Percentiles rank a stretch among this genome's conserved stretches.
Conservation (phyloP, 92 coral and sea anemone species). For the Micromussa lordhowensis region DNA sequence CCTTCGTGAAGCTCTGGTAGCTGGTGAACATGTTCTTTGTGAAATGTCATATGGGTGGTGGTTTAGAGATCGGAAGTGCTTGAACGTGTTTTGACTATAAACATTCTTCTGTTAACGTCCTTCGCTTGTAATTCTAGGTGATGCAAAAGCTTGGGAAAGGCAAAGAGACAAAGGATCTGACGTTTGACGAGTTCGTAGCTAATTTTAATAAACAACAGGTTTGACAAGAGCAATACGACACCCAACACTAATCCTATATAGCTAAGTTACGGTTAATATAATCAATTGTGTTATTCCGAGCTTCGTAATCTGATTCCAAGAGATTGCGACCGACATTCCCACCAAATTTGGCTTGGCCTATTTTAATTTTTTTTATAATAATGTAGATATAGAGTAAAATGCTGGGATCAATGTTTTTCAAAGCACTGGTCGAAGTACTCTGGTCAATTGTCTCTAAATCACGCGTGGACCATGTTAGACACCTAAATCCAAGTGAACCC, state of each 20-base stretch:
- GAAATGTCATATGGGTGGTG: conserved; percentile 16
- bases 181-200: conserved; percentile 93
- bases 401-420: too few relatives aligned
- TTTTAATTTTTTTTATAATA: background rate
- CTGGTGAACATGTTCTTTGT: background rate
- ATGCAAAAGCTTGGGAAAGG: conserved; percentile 98
- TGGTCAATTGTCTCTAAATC: too few relatives aligned
- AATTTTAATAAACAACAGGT: conserved; percentile 99
- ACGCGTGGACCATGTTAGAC: too few relatives aligned
- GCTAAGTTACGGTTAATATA: background rate
- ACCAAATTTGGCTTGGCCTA: background rate
- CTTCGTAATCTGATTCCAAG: background rate
- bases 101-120: background rate
- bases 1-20: background rate
- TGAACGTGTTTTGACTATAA: background rate
- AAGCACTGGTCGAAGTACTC: background rate
- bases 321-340: background rate
- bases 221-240: background rate
- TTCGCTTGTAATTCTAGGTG: conserved; percentile 65
- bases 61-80: conserved; percentile 11
- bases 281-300: background rate
- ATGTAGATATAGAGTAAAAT: background rate
- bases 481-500: too few relatives aligned
- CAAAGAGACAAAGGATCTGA: conserved; percentile 95
- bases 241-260: background rate